phyloP scores from a whole-genome alignment of 2,113 vertebrate genomes.

The Orthonyx spaldingii region DNA sequence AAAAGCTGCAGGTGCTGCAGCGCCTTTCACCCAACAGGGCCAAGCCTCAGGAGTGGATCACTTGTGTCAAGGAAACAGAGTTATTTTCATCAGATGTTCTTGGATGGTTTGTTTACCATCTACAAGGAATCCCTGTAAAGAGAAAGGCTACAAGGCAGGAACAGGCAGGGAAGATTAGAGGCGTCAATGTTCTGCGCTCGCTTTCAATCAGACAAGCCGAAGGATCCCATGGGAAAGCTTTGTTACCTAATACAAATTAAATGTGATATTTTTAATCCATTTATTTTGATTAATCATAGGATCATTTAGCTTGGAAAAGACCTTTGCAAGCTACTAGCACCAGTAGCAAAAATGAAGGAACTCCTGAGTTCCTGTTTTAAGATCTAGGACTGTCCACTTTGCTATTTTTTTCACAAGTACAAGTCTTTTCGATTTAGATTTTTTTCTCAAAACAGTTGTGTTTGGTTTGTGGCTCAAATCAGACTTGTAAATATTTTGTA shows the following conservation, averaged over 20 bases:
- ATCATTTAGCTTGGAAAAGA: neutral
- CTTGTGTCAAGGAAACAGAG: neutral
- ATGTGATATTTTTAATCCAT: neutral
- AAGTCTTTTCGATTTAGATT: neutral
- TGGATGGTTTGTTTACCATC: neutral
- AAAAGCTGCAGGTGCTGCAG: constrained; percentile 33
- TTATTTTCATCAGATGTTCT: neutral
- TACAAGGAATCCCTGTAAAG: neutral
- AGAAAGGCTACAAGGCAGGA: neutral
- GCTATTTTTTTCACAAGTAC: neutral
- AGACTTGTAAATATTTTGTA: constrained; percentile 40
- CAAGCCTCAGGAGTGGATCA: neutral
- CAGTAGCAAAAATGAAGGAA: neutral
- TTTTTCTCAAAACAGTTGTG: neutral
- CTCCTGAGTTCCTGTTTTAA: neutral
- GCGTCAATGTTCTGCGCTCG: accelerated
- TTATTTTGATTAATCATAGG: neutral
- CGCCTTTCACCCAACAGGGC: constrained; percentile 42
- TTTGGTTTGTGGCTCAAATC: neutral
- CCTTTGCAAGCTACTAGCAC: neutral
- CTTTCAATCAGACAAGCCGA: neutral
- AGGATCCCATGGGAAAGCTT: neutral
- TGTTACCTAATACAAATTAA: neutral
- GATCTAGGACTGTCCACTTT: neutral
- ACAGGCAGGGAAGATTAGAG: neutral